Evolutionary conservation across 2,888 invertebrate genomes (phyloP).

Genomic region (Dendrolimus pini): DNA sequence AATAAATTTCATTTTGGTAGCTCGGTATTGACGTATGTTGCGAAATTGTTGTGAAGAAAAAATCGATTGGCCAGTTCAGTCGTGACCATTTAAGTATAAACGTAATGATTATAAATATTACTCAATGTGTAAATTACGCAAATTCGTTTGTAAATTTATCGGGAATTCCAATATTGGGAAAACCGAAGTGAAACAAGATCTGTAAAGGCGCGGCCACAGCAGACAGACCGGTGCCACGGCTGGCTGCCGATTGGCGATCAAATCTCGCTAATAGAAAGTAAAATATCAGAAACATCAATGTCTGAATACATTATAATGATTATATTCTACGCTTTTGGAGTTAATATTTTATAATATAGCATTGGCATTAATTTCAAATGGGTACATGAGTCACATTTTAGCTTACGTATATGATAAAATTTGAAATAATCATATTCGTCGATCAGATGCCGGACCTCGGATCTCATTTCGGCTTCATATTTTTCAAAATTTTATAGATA

Average conservation of each 20-base stretch:
- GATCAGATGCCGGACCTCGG: no score
- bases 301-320: neutral
- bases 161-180: slow-evolving; percentile 16
- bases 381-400: no score
- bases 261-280: neutral
- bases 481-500: no score
- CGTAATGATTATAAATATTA: neutral
- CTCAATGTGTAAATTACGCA: neutral
- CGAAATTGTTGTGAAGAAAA: neutral
- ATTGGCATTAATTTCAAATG: no score
- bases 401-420: no score
- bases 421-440: no score
- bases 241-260: neutral
- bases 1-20: no score
- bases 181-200: slow-evolving; percentile 7
- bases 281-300: neutral
- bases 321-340: neutral
- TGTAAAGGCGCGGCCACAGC: neutral
- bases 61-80: neutral
- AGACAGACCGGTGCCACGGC: neutral
- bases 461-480: no score
- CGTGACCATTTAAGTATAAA: neutral
- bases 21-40: no score
- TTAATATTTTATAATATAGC: neutral
- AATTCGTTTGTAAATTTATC: slow-evolving; percentile 4